A percentile compares a stretch with the other conserved stretches of the same genome.
Conservation (phyloP, 2,797 vertebrate genomes). For the Gallinago nigripennis region DNA sequence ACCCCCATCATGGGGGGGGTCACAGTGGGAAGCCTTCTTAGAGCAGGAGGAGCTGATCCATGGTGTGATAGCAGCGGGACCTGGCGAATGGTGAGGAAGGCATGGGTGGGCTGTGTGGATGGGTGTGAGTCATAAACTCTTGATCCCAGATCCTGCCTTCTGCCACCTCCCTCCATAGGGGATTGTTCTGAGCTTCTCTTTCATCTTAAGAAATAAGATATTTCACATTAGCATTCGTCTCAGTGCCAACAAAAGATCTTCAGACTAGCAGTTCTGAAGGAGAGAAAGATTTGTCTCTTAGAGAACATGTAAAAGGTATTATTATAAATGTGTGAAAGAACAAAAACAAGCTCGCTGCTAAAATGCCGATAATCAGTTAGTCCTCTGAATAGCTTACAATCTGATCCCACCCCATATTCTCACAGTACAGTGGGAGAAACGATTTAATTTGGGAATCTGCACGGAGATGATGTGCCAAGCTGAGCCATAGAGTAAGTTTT, state of each 20-base stretch:
- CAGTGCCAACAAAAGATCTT: slow-evolving; percentile 62
- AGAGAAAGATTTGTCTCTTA: slow-evolving; percentile 37
- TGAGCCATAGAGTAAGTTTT: not conserved
- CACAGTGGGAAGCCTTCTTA: rapidly evolving
- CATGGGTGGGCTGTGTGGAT: not conserved
- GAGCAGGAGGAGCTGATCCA: not conserved
- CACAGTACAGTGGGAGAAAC: slow-evolving; percentile 11
- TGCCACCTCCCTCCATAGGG: not conserved
- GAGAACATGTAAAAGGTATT: slow-evolving; percentile 57
- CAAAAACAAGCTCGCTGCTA: slow-evolving; percentile 34
- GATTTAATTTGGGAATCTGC: slow-evolving; percentile 40
- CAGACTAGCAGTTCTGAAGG: slow-evolving; percentile 44
- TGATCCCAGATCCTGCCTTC: not conserved
- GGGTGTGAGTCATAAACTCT: not conserved
- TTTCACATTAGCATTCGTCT: slow-evolving; percentile 46
- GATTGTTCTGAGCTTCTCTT: slow-evolving; percentile 43
- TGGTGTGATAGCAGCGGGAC: not conserved
- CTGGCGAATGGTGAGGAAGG: rapidly evolving
- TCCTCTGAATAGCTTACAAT: slow-evolving; percentile 31
- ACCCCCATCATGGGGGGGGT: not conserved
- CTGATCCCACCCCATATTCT: slow-evolving; percentile 45
- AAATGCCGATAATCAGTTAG: slow-evolving; percentile 17
- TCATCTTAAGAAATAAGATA: slow-evolving; percentile 50
- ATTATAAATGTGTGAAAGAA: slow-evolving; percentile 42
- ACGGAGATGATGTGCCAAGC: not conserved